phyloP scores from a whole-genome alignment of 2,113 vertebrate species.

The Pseudolaguvia tuberculata region DNA sequence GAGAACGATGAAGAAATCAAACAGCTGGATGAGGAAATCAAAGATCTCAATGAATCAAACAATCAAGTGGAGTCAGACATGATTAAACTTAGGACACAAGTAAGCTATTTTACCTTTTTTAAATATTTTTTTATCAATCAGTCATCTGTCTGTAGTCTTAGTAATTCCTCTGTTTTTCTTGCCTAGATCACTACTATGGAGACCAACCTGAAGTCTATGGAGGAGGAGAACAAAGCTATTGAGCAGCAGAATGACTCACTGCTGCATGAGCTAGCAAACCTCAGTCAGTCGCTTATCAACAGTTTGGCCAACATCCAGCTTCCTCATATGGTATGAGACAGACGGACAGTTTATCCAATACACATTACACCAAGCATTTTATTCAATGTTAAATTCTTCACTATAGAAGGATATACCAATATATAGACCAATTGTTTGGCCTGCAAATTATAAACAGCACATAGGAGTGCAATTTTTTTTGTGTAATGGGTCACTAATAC shows the following conservation, averaged over 20 bases:
- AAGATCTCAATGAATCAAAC: conserved; percentile 96
- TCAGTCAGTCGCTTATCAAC: conserved; percentile 98
- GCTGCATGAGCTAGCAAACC: conserved; percentile 95
- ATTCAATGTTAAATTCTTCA: conserved; percentile 1
- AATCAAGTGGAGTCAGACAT: conserved; percentile 98
- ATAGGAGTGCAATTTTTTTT: conserved; percentile 6
- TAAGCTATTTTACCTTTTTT: conserved; percentile 54
- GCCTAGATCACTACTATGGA: conserved; percentile 98
- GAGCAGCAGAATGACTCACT: conserved; percentile 99
- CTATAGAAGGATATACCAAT: neutral
- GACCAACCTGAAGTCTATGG: conserved; percentile 98
- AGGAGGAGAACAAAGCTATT: conserved; percentile 99
- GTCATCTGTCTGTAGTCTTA: conserved; percentile 21
- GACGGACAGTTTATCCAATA: conserved; percentile 59
- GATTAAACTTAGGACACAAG: conserved; percentile 99
- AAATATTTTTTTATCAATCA: conserved; percentile 10
- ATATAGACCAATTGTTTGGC: neutral
- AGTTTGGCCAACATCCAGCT: conserved; percentile 98
- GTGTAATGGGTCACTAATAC: conserved; percentile 26
- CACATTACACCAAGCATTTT: neutral
- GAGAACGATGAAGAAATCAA: conserved; percentile 98
- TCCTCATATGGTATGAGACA: conserved; percentile 96
- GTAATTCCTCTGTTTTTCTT: conserved; percentile 41
- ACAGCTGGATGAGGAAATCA: conserved; percentile 98
- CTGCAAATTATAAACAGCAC: conserved; percentile 19